A percentile compares a stretch with the other conserved stretches of the same genome.
phyloP scores from a whole-genome alignment of 2,888 invertebrate species.

The Sipha maydis region DNA sequence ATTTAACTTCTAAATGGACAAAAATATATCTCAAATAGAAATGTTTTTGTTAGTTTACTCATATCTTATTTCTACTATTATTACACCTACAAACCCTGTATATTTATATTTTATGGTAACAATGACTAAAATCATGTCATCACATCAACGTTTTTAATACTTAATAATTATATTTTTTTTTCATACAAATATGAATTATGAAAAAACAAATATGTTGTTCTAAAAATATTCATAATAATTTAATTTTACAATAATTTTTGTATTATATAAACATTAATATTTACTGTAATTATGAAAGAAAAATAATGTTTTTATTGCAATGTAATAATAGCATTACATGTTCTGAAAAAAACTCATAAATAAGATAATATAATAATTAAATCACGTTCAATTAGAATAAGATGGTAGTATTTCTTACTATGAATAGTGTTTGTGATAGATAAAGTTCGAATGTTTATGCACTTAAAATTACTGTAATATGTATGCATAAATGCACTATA shows the following conservation, averaged over 20 bases:
- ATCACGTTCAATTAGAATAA: not conserved
- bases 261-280: not conserved
- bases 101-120: too few relatives aligned
- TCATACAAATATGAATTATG: not conserved
- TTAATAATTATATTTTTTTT: too few relatives aligned
- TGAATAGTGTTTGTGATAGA: not conserved
- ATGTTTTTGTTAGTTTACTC: not conserved
- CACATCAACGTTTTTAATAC: too few relatives aligned
- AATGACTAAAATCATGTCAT: not conserved
- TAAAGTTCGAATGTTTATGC: not conserved
- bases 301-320: not conserved
- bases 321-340: not conserved
- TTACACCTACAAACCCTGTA: not conserved
- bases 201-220: not conserved
- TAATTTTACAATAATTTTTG: not conserved
- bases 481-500: too few relatives aligned
- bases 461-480: not conserved
- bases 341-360: not conserved
- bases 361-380: not conserved
- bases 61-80: too few relatives aligned
- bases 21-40: not conserved
- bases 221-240: not conserved
- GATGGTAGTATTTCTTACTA: conserved; percentile 1
- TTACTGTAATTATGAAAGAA: not conserved
- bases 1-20: not conserved